A percentile compares a stretch with the other conserved stretches of the same genome.
phyloP scores from a whole-genome alignment of 2,888 invertebrate species.

The Hetaerina titia region DNA sequence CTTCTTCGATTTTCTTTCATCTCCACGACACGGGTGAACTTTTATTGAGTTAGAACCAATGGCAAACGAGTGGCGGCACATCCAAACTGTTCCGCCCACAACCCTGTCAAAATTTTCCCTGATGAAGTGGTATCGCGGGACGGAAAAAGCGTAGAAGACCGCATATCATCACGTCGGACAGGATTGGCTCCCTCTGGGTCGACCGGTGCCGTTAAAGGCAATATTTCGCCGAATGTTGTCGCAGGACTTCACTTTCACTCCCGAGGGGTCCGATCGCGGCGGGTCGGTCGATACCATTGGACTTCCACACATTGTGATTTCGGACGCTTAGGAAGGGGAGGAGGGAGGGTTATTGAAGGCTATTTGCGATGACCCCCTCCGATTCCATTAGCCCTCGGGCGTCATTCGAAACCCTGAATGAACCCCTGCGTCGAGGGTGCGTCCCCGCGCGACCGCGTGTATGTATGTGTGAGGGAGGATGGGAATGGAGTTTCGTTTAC shows the following conservation, averaged over 20 bases:
- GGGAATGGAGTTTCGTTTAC: not conserved
- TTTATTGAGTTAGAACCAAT: not conserved
- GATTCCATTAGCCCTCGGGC: not conserved
- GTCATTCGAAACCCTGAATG: not conserved
- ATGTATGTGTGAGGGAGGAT: not conserved
- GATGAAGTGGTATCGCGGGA: not conserved
- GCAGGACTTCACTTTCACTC: not conserved
- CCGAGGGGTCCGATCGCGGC: not conserved
- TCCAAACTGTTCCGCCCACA: not conserved
- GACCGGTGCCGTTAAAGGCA: not conserved
- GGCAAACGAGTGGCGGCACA: not conserved
- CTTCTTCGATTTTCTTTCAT: not conserved
- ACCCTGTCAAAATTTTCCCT: not conserved
- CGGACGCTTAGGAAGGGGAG: not conserved
- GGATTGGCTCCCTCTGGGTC: not conserved
- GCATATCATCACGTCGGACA: not conserved
- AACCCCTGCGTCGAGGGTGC: not conserved
- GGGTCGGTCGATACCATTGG: conserved; percentile 7
- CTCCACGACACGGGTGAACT: not conserved
- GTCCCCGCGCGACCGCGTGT: not conserved
- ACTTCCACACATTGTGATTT: not conserved
- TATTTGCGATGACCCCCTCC: not conserved
- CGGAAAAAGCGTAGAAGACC: not conserved
- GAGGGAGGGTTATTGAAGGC: not conserved
- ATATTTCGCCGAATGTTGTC: not conserved